Percentiles rank a stretch among this genome's conserved stretches.
phyloP scores from a whole-genome alignment of 2,113 vertebrate species.

The Paradisaea rubra region DNA sequence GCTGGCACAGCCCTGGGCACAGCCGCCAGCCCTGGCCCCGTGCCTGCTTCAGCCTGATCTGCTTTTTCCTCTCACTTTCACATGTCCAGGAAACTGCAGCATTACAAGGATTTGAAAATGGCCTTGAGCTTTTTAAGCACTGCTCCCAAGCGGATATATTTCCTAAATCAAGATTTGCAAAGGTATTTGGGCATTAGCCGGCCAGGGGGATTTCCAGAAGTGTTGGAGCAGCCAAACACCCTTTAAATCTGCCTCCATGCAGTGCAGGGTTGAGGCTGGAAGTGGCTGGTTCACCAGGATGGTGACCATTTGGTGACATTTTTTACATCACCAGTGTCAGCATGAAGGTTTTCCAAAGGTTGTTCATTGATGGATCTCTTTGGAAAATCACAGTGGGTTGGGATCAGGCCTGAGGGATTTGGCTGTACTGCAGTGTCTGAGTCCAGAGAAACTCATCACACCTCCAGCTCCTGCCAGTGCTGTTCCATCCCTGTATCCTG shows the following conservation, averaged over 20 bases:
- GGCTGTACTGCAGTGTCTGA: not conserved
- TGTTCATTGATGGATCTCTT: not conserved
- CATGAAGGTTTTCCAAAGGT: not conserved
- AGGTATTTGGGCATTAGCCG: not conserved
- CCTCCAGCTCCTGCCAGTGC: not conserved
- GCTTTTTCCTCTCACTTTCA: conserved; percentile 52
- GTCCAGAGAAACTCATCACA: not conserved
- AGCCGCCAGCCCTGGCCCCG: not conserved
- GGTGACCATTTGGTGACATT: not conserved
- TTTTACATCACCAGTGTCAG: not conserved
- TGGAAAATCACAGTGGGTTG: not conserved
- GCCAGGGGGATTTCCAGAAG: not conserved
- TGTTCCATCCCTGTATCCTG: not conserved
- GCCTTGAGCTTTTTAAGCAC: conserved; percentile 35
- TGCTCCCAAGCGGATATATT: not conserved
- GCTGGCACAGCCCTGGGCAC: rapidly evolving
- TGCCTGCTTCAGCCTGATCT: not conserved
- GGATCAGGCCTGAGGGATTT: not conserved
- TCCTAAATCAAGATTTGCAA: conserved; percentile 40
- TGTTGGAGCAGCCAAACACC: not conserved
- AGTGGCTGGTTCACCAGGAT: not conserved
- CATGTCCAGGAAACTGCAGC: not conserved
- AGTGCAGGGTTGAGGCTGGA: not conserved
- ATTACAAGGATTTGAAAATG: conserved; percentile 35
- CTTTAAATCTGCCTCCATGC: not conserved